These are phyloP conservation scores for Microctonus brassicae DNA, from an alignment of 2,888 invertebrate genomes.

Conservation along the genomic window DNA sequence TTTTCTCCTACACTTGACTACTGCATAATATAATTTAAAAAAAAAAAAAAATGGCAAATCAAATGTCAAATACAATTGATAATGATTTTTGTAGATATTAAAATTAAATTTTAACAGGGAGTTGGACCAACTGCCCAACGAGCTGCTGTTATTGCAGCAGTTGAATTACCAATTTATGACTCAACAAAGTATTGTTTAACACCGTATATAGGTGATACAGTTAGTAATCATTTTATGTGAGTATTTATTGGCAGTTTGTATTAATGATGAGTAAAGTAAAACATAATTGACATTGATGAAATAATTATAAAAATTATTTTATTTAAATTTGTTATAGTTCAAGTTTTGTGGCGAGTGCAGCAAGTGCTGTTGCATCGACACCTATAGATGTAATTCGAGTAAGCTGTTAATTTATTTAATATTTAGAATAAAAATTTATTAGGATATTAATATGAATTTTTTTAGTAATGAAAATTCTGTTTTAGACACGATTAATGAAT, in stretches of 20 bases:
- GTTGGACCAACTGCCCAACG: constrained; percentile 94
- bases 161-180: constrained; percentile 95
- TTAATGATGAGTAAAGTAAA: too few relatives aligned
- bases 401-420: constrained; percentile 61
- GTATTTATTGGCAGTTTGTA: too few relatives aligned
- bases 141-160: constrained; percentile 93
- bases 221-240: constrained; percentile 89
- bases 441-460: too few relatives aligned
- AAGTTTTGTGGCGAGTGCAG: constrained; percentile 91
- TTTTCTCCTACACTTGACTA: neutral
- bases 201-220: constrained; percentile 81
- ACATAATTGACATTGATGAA: too few relatives aligned
- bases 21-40: neutral
- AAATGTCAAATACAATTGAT: too few relatives aligned
- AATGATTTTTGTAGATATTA: constrained; percentile 14
- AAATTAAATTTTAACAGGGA: constrained; percentile 74
- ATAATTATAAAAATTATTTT: too few relatives aligned
- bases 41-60: too few relatives aligned
- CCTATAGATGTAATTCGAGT: constrained; percentile 95
- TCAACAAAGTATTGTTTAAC: constrained; percentile 84
- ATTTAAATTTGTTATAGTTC: constrained; percentile 76
- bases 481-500: constrained; percentile 93
- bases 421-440: too few relatives aligned
- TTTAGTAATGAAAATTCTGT: constrained; percentile 30
- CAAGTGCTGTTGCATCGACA: constrained; percentile 93